These are phyloP conservation scores for Matsumurasca onukii DNA, from an alignment of 1,140 invertebrate species.

Conservation along the genomic window DNA sequence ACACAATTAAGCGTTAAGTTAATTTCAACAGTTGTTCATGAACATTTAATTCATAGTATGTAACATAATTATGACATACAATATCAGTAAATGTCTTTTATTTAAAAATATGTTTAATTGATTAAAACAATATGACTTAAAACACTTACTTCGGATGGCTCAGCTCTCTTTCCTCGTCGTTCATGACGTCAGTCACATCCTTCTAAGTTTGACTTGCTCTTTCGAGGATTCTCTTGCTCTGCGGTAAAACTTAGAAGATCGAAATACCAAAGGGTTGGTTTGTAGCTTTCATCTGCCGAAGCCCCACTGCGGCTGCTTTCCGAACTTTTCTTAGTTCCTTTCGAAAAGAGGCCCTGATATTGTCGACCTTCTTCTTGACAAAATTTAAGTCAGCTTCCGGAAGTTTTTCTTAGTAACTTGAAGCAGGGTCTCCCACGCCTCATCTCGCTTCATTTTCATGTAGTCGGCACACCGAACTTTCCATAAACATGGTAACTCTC, in stretches of 20 bases:
- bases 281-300: not conserved
- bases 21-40: not conserved
- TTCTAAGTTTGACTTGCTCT: not conserved
- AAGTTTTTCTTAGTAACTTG: slow-evolving; percentile 9
- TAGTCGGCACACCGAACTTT: not conserved
- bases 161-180: not conserved
- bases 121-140: not conserved
- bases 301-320: slow-evolving; percentile 28
- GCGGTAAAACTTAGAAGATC: slow-evolving; percentile 9
- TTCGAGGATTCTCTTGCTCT: slow-evolving; percentile 14
- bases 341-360: slow-evolving; percentile 32
- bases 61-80: not conserved
- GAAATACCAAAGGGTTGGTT: slow-evolving; percentile 20
- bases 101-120: not conserved
- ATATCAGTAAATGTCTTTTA: not conserved
- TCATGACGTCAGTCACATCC: not conserved
- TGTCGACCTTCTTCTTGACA: slow-evolving; percentile 29
- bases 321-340: slow-evolving; percentile 22
- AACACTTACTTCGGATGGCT: not conserved
- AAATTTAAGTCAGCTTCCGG: slow-evolving; percentile 29
- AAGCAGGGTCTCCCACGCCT: not conserved
- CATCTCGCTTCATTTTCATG: slow-evolving; percentile 1
- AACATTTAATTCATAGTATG: not conserved
- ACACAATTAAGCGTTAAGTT: not conserved
- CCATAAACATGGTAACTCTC: slow-evolving; percentile 1